A percentile compares a stretch with the other conserved stretches of the same genome.
phyloP scores from a whole-genome alignment of 2,113 vertebrate genomes.

The Antigone vipio region DNA sequence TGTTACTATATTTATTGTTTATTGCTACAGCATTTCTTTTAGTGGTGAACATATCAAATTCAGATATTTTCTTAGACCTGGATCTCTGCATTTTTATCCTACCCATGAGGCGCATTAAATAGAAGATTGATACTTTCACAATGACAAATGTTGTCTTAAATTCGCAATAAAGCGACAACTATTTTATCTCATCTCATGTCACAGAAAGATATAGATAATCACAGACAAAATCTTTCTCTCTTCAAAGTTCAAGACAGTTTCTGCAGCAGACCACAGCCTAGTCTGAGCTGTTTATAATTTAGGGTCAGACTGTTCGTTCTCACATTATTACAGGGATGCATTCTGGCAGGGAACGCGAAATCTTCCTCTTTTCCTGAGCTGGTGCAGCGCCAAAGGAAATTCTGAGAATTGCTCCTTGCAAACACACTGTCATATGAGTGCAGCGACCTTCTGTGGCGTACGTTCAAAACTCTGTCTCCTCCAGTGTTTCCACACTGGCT shows the following conservation, averaged over 20 bases:
- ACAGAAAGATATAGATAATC: neutral
- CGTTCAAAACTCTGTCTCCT: neutral
- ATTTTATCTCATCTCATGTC: neutral
- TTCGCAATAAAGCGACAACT: neutral
- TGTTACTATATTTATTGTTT: neutral
- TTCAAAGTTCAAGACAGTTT: neutral
- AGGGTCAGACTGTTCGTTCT: conserved; percentile 15
- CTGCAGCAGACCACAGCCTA: neutral
- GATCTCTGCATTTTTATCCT: neutral
- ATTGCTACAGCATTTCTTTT: neutral
- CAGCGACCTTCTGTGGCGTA: neutral
- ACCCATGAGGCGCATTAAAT: neutral
- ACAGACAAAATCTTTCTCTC: neutral
- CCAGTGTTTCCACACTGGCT: neutral
- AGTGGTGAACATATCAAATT: neutral
- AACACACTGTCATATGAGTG: conserved; percentile 11
- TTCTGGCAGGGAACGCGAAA: conserved; percentile 29
- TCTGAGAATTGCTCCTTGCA: conserved; percentile 44
- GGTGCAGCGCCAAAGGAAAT: conserved; percentile 6
- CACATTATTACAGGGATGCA: conserved; percentile 22
- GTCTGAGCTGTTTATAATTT: conserved; percentile 35
- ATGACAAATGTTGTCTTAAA: neutral
- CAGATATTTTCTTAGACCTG: neutral
- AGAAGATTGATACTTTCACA: neutral
- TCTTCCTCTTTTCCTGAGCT: conserved; percentile 49